A percentile compares a stretch with the other conserved stretches of the same genome.
These are phyloP conservation scores for Colistium nudipinnis DNA, from an alignment of 2,113 vertebrate species.

Conservation along the genomic window DNA sequence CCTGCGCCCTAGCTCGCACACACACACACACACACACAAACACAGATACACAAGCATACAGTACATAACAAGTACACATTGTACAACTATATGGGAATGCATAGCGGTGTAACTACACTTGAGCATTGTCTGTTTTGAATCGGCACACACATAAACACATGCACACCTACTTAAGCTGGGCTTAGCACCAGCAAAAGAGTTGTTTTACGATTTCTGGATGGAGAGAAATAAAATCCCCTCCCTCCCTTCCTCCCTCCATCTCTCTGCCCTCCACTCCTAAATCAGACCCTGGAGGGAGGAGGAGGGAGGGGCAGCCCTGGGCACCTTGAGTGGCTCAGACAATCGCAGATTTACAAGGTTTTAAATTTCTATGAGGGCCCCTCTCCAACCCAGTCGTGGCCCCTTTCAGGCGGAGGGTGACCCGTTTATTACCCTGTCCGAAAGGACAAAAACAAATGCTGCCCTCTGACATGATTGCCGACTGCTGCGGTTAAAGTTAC, in stretches of 20 bases:
- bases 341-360: slow-evolving; percentile 71
- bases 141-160: slow-evolving; percentile 14
- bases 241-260: slow-evolving; percentile 30
- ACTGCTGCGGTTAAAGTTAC: slow-evolving; percentile 43
- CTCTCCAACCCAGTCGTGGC: slow-evolving; percentile 35
- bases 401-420: slow-evolving; percentile 37
- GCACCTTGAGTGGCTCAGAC: slow-evolving; percentile 63
- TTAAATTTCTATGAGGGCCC: slow-evolving; percentile 66
- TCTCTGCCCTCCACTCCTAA: slow-evolving; percentile 61
- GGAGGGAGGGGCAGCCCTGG: slow-evolving; percentile 14
- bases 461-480: slow-evolving; percentile 36
- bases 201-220: slow-evolving; percentile 65
- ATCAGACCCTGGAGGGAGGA: slow-evolving; percentile 54
- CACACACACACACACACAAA: background rate
- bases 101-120: slow-evolving; percentile 6
- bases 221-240: slow-evolving; percentile 59
- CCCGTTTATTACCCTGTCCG: slow-evolving; percentile 49
- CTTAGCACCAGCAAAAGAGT: slow-evolving; percentile 60
- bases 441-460: slow-evolving; percentile 43
- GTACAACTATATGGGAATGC: too few species aligned
- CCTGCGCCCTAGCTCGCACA: background rate
- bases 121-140: background rate
- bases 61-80: slow-evolving; percentile 34
- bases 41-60: background rate
- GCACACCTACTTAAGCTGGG: slow-evolving; percentile 28